Conservation (phyloP, 23 tunicate species). For the Botrylloides violaceus region DNA sequence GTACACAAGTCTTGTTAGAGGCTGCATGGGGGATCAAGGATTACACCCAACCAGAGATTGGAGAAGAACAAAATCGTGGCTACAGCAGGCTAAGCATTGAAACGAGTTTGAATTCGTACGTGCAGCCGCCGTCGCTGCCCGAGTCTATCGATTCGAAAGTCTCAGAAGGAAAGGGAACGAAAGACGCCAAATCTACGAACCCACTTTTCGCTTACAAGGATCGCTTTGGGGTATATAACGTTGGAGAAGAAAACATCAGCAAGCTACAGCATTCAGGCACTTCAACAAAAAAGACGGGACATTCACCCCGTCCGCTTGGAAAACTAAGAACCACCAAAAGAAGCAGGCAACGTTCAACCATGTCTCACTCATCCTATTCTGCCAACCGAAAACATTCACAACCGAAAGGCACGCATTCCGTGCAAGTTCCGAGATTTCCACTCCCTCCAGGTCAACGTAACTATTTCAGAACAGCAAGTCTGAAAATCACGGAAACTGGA, state of each 20-base stretch:
- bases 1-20: conserved; percentile 22
- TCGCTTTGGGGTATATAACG: conserved; percentile 11
- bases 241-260: background rate
- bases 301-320: background rate
- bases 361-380: background rate
- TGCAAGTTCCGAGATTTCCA: conserved; percentile 65
- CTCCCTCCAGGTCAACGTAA: conserved; percentile 30
- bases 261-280: too few relatives aligned
- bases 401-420: background rate
- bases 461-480: conserved; percentile 48
- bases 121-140: background rate
- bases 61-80: conserved; percentile 34
- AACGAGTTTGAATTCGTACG: background rate
- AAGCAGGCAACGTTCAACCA: background rate
- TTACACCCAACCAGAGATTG: conserved; percentile 44
- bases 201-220: conserved; percentile 3
- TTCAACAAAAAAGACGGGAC: background rate
- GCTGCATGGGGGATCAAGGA: conserved; percentile 57
- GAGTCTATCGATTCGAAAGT: background rate
- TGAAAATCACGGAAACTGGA: conserved; percentile 89
- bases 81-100: background rate
- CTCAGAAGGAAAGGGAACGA: background rate
- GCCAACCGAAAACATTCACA: background rate
- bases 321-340: background rate
- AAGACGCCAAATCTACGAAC: too few relatives aligned